Evolutionary conservation across 2,888 invertebrate species (phyloP), one percentile per base, ranked within the genome.

Genomic region (Microctonus hyperodae): DNA sequence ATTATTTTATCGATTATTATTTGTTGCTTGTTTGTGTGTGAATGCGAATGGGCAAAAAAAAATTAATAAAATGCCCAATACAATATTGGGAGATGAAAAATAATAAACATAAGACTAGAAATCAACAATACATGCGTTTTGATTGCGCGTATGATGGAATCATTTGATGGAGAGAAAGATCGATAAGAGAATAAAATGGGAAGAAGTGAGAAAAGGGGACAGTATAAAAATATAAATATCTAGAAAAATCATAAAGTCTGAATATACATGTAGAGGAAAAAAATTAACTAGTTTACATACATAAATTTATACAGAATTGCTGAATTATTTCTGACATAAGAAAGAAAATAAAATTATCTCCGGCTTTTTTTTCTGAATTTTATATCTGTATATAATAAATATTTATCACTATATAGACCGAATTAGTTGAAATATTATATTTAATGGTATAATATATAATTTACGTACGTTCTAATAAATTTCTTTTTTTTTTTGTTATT

Each of bases 181-280:
- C 16, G 16, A 13, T n/a, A n/a, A 20, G 16, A n/a, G 7, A 44
- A 44, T 1, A 16, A 44, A n/a, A 1, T 5, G 44, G 20, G 44
- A 7, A 37, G 5, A 20, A 44, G n/a, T 7, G 16, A 16, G 44
- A n/a, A 44, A 44, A 7, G 16, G 44, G 44, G 44, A 44, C 16
- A 77, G 78, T 81, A 81, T 81, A 82, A 81, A 82, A 81, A 80
- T 82, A 82, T 82, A 82, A 82, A 81, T 77, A 79, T 80, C 75
- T 81, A 76, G 74, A 75, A 74, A 74, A 79, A 78, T 73, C 69
- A 78, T n/a, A 78, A 74, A 79, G 78, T 69, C 28, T 53, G 53
- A 53, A 25, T 10, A 25, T 23, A n/a, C n/a, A 16, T 23, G 5
- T 13, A 53, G 3, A 44, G 13, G 9, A 28, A 53, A 25, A 33